Evolutionary conservation across 2,888 invertebrate genomes (phyloP), one percentile per base, ranked within the genome.

Genomic region (Pachydiplax longipennis): DNA sequence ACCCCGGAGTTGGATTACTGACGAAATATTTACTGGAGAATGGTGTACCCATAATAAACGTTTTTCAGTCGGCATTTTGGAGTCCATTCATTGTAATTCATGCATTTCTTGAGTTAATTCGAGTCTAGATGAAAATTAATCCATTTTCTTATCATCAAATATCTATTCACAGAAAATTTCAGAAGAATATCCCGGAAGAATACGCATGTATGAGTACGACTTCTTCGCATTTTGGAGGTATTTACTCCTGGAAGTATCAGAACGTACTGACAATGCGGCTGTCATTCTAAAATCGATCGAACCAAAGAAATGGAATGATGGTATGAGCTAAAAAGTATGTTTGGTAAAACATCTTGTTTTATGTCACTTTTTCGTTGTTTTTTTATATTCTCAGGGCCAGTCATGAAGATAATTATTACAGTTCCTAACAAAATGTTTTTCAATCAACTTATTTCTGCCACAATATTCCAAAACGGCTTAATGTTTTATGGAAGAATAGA

Each of bases 1-100:
- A 96, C 94, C 96, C 97, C 0, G 97, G 97, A 0, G 94, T 96
- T 80, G 97, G 97, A 0, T 93, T 96, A 35, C 93, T 97, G 90
- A 96, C 96, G 2, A 93, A 94, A 92, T 94, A 96, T 92, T 93
- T 97, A 58, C 93, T 97, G 6, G 93, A 95, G 12, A 92, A 92
- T 92, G 94, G 94, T 31, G 93, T 95, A 44, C 94, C 94, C 13
- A 93, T 94, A 82, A 94, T 97, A 22, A 94, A 96, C 91, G 92
- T 97, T 91, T 96, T 95, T 93, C 97, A 97, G 94, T 92, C 93
- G 12, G 94, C 95, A 91, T 93, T 93, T 35, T 93, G 94, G 35
- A 96, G 96, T 93, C 92, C 94, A 91, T 92, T 93, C 0, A 92
- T 93, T 90, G 93, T 96, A 44, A 93, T 95, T 93, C 94, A 94